Evolutionary conservation across 2,113 vertebrate genomes (phyloP).

Genomic region (Oreocharis arfaki): DNA sequence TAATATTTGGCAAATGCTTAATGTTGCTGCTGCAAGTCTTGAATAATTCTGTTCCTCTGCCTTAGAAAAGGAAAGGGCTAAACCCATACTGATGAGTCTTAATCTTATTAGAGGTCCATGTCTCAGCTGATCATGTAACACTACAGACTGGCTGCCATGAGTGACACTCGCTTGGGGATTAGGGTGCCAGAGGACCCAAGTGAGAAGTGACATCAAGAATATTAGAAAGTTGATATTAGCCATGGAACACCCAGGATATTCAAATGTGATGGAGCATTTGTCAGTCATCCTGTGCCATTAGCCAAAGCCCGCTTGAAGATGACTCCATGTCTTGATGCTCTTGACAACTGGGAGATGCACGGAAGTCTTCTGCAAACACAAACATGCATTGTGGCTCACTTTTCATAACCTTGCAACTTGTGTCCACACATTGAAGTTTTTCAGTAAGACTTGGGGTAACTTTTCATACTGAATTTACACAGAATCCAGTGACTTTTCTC

Average conservation of each 20-base stretch:
- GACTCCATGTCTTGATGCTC: background rate
- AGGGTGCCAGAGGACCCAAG: background rate
- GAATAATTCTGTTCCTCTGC: conserved; percentile 52
- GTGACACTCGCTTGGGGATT: conserved; percentile 35
- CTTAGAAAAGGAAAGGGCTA: conserved; percentile 75
- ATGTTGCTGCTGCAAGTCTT: background rate
- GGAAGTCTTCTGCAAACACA: background rate
- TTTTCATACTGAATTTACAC: background rate
- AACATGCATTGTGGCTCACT: background rate
- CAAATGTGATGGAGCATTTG: background rate
- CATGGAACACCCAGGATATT: background rate
- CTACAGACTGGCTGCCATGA: conserved; percentile 63
- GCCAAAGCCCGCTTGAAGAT: background rate
- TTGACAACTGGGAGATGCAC: background rate
- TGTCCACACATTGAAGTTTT: background rate
- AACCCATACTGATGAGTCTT: conserved; percentile 71
- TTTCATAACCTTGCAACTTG: background rate
- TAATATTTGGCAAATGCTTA: background rate
- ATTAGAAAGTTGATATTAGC: background rate
- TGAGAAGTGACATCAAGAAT: background rate
- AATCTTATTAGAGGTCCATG: conserved; percentile 78
- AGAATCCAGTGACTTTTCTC: background rate
- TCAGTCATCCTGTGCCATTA: background rate
- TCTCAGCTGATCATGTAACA: conserved; percentile 74
- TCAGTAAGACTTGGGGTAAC: background rate